These are phyloP conservation scores for Suncus etruscus DNA, from an alignment of 2,113 vertebrate genomes.

Conservation along the genomic window DNA sequence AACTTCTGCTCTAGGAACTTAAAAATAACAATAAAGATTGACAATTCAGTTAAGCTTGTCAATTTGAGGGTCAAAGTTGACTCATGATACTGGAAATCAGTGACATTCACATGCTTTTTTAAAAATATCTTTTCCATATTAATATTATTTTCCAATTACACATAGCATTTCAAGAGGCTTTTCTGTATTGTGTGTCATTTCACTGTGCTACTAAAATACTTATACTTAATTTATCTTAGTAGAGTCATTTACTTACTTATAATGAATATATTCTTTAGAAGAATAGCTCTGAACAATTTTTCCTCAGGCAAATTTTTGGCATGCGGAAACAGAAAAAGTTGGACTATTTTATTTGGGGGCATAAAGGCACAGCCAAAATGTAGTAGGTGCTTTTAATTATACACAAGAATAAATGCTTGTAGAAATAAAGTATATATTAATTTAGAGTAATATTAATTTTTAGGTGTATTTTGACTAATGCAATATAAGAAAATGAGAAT, in stretches of 20 bases:
- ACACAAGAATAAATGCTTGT: constrained; percentile 3
- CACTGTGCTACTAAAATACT: constrained; percentile 28
- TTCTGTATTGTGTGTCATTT: constrained; percentile 57
- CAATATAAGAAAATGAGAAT: too few relatives aligned
- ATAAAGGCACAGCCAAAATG: constrained; percentile 6
- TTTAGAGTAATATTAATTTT: background rate
- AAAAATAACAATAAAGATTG: constrained; percentile 78
- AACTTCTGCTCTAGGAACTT: constrained; percentile 65
- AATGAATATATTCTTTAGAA: constrained; percentile 35
- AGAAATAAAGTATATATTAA: constrained; percentile 1
- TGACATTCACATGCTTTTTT: constrained; percentile 18
- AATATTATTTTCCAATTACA: constrained; percentile 65
- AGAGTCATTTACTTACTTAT: background rate
- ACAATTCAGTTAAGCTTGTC: constrained; percentile 62
- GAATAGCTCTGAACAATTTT: constrained; percentile 29
- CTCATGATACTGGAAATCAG: constrained; percentile 47
- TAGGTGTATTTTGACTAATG: background rate
- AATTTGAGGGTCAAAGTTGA: constrained; percentile 58
- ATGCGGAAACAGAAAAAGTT: constrained; percentile 40
- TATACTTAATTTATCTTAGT: constrained; percentile 38
- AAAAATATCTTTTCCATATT: constrained; percentile 61
- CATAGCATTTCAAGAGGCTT: constrained; percentile 64
- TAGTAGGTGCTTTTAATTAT: constrained; percentile 15
- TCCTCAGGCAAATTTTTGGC: constrained; percentile 25
- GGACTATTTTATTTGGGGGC: constrained; percentile 31